Percentiles rank a stretch among this genome's conserved stretches.
Conservation (phyloP, 2,797 vertebrate species). For the Pseudopleuronectes americanus region DNA sequence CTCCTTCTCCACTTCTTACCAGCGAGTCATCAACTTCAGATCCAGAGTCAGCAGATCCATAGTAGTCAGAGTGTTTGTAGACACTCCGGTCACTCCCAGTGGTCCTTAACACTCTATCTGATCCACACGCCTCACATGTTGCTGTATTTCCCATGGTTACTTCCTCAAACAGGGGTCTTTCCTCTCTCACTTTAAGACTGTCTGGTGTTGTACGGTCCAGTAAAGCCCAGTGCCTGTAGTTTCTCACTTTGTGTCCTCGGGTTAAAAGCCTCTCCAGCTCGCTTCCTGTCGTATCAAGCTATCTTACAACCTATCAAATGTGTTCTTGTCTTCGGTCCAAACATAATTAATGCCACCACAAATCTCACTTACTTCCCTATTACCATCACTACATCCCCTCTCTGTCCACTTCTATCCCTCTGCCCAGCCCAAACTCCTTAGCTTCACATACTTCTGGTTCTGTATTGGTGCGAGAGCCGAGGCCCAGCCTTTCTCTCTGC, state of each 20-base stretch:
- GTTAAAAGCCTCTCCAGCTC: slow-evolving; percentile 29
- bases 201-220: neutral
- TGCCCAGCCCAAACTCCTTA: neutral
- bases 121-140: slow-evolving; percentile 86
- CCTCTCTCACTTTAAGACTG: slow-evolving; percentile 17
- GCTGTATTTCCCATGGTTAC: slow-evolving; percentile 90
- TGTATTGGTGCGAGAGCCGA: slow-evolving; percentile 21
- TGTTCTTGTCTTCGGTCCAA: slow-evolving; percentile 12
- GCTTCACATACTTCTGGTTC: slow-evolving; percentile 1
- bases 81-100: slow-evolving; percentile 79
- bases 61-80: slow-evolving; percentile 81
- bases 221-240: slow-evolving; percentile 9
- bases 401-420: slow-evolving; percentile 3
- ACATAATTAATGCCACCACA: neutral
- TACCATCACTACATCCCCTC: slow-evolving; percentile 12
- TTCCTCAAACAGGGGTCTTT: neutral
- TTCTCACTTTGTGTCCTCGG: slow-evolving; percentile 22
- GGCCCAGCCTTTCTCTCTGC: slow-evolving; percentile 44
- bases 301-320: slow-evolving; percentile 30
- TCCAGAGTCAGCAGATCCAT: slow-evolving; percentile 53
- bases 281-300: slow-evolving; percentile 22
- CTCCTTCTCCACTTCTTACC: slow-evolving; percentile 65
- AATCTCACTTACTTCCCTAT: slow-evolving; percentile 20
- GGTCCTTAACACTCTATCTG: slow-evolving; percentile 73
- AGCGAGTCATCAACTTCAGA: slow-evolving; percentile 44